A percentile compares a stretch with the other conserved stretches of the same genome.
Evolutionary conservation across 2,888 invertebrate genomes (phyloP).

Genomic region (Lobophora halterata): DNA sequence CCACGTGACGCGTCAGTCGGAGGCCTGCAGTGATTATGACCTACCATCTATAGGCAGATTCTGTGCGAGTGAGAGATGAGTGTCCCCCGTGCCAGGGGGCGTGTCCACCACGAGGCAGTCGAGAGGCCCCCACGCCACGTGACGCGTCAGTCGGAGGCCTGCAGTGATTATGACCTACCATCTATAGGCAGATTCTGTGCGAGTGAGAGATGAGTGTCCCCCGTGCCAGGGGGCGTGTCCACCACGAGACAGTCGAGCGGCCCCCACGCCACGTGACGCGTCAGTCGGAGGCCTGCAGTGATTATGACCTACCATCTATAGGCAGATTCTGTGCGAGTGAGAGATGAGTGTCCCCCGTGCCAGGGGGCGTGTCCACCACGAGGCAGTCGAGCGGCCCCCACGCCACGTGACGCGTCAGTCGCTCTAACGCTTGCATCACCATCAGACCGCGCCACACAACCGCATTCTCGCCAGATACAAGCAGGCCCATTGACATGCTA

Average conservation of each 20-base stretch:
- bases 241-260: slow-evolving; percentile 92
- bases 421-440: slow-evolving; percentile 97
- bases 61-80: no score
- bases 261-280: no score
- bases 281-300: background rate
- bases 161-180: slow-evolving; percentile 68
- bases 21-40: no score
- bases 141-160: background rate
- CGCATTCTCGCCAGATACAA: slow-evolving; percentile 91
- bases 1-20: no score
- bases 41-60: no score
- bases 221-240: slow-evolving; percentile 98
- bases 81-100: no score
- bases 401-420: slow-evolving; percentile 90
- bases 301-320: slow-evolving; percentile 82
- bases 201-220: slow-evolving; percentile 94
- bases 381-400: slow-evolving; percentile 95
- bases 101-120: no score
- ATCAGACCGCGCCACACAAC: slow-evolving; percentile 97
- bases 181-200: slow-evolving; percentile 93
- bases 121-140: no score
- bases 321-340: slow-evolving; percentile 94
- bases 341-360: slow-evolving; percentile 97
- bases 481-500: slow-evolving; percentile 97
- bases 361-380: slow-evolving; percentile 97